A percentile compares a stretch with the other conserved stretches of the same genome.
Conservation (phyloP, 2,113 vertebrate species). For the Cynocephalus volans region DNA sequence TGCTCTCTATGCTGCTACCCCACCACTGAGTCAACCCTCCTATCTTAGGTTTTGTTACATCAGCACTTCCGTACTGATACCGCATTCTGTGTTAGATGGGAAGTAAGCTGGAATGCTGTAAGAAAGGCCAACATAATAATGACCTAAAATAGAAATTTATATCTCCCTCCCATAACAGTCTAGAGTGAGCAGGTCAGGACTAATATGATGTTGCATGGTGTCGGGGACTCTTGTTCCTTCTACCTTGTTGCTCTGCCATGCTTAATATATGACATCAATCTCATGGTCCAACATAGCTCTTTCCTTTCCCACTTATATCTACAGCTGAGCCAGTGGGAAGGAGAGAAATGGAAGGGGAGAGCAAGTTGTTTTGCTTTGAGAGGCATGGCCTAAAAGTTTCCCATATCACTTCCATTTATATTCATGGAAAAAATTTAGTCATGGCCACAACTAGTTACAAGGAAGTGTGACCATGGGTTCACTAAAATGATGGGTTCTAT, state of each 20-base stretch:
- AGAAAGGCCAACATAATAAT: background rate
- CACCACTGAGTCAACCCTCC: background rate
- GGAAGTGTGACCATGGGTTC: background rate
- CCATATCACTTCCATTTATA: background rate
- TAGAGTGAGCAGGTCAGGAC: background rate
- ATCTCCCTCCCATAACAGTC: background rate
- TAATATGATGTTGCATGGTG: background rate
- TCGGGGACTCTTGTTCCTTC: background rate
- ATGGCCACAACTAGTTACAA: background rate
- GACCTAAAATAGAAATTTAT: background rate
- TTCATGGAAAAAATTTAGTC: background rate
- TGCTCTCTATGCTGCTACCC: no score
- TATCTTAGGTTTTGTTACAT: background rate
- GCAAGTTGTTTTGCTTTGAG: background rate
- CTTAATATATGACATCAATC: background rate
- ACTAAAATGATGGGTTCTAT: background rate
- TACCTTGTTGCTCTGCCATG: background rate
- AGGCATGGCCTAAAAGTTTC: background rate
- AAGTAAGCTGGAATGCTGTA: background rate
- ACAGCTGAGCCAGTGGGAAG: background rate
- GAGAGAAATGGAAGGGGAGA: background rate
- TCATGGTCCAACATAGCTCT: background rate
- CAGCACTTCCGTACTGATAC: background rate
- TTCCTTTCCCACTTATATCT: background rate
- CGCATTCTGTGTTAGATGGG: background rate